Evolutionary conservation across 2,888 invertebrate genomes (phyloP).

Genomic region (Cantharis lateralis): DNA sequence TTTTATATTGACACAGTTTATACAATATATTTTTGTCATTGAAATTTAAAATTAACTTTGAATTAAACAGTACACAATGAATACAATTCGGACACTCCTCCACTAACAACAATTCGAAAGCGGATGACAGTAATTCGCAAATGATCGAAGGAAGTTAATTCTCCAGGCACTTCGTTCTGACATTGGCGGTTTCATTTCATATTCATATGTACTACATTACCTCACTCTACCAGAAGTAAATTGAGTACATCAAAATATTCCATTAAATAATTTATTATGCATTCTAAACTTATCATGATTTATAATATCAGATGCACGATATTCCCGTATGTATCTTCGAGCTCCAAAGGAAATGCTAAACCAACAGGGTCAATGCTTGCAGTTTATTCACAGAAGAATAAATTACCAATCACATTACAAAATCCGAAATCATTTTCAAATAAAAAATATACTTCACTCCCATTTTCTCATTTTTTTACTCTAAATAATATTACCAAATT

Average conservation of each 20-base stretch:
- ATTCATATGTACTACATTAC: background rate
- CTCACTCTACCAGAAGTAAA: background rate
- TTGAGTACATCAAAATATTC: background rate
- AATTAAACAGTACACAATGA: constrained; percentile 21
- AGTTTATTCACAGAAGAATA: background rate
- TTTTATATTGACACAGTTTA: background rate
- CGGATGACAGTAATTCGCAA: constrained; percentile 30
- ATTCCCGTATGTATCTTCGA: background rate
- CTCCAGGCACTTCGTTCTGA: background rate
- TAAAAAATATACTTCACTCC: background rate
- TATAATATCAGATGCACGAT: background rate
- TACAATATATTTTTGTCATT: background rate
- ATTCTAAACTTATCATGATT: background rate
- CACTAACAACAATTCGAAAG: constrained; percentile 28
- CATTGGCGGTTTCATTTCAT: background rate
- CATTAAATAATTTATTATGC: background rate
- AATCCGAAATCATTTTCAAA: background rate
- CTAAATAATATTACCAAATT: background rate
- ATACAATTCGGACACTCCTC: constrained; percentile 23
- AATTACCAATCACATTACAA: background rate
- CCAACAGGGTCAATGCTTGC: background rate
- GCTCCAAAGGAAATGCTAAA: background rate
- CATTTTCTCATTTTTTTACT: background rate
- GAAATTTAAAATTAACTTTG: background rate
- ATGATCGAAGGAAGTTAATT: constrained; percentile 8